Evolutionary conservation across 2,113 vertebrate species (phyloP).

Genomic region (Peromyscus maniculatus): DNA sequence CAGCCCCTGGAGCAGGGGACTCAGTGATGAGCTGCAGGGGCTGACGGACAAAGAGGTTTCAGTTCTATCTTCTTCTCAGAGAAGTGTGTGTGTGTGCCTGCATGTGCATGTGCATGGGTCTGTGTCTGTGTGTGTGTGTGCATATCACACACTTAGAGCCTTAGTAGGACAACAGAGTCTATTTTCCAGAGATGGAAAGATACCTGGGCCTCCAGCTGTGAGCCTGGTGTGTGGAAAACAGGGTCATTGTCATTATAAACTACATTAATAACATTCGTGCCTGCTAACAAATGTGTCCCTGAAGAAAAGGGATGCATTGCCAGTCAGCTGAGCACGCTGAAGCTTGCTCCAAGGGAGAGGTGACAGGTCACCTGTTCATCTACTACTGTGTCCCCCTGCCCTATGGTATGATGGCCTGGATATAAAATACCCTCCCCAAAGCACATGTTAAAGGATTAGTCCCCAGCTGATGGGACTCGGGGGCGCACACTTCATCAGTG

Average conservation of each 20-base stretch:
- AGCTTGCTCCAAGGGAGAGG: not conserved
- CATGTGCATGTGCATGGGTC: not conserved
- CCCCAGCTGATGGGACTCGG: not conserved
- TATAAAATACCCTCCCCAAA: not conserved
- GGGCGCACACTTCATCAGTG: not conserved
- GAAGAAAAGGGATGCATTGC: fast-evolving
- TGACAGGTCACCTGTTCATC: too few species aligned
- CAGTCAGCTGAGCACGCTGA: fast-evolving
- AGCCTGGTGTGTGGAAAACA: not conserved
- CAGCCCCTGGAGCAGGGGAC: not conserved
- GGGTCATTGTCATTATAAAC: fast-evolving
- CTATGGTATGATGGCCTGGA: not conserved
- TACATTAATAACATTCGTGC: not conserved
- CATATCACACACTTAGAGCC: not conserved
- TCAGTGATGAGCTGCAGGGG: fast-evolving
- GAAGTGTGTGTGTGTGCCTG: not conserved
- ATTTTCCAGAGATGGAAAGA: not conserved
- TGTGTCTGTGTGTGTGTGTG: not conserved
- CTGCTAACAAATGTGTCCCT: fast-evolving
- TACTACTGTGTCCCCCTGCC: not conserved
- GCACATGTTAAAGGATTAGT: not conserved
- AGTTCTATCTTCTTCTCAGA: not conserved
- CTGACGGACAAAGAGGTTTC: fast-evolving
- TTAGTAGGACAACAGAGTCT: not conserved
- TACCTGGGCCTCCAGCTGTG: not conserved